phyloP scores from a whole-genome alignment of 2,888 invertebrate species.

The Lycaena phlaeas region DNA sequence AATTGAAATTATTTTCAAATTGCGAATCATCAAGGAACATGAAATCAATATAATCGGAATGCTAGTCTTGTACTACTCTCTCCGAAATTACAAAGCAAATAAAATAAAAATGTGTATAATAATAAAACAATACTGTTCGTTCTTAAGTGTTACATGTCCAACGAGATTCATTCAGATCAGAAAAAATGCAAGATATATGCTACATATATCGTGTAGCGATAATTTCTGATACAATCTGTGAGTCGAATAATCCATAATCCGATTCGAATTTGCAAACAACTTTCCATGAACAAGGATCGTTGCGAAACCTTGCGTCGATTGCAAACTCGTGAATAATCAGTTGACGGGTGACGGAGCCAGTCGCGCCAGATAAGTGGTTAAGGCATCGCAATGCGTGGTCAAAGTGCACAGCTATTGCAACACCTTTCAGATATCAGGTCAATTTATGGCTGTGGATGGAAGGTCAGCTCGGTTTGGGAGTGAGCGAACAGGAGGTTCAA shows the following conservation, averaged over 20 bases:
- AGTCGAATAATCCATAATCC: slow-evolving; percentile 21
- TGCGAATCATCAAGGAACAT: not conserved
- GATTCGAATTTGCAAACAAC: slow-evolving; percentile 37
- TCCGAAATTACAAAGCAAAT: not conserved
- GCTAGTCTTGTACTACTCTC: slow-evolving; percentile 5
- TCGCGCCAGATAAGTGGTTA: slow-evolving; percentile 54
- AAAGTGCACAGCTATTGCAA: slow-evolving; percentile 33
- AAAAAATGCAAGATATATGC: not conserved
- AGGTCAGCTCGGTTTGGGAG: slow-evolving; percentile 76
- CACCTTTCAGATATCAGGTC: slow-evolving; percentile 41
- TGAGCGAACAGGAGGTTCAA: slow-evolving; percentile 77
- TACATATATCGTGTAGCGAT: not conserved
- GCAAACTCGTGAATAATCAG: slow-evolving; percentile 50
- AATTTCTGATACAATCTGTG: slow-evolving; percentile 1
- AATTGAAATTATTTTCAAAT: not conserved
- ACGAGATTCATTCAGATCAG: not conserved
- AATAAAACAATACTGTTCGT: not conserved
- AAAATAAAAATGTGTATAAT: slow-evolving; percentile 2
- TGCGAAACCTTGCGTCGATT: slow-evolving; percentile 35
- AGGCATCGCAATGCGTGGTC: slow-evolving; percentile 40
- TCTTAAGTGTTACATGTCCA: not conserved
- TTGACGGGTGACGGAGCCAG: slow-evolving; percentile 59
- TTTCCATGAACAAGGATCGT: slow-evolving; percentile 24
- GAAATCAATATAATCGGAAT: not conserved
- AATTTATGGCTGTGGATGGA: slow-evolving; percentile 71